Evolutionary conservation across 2,888 invertebrate species (phyloP).

Genomic region (Ametastegia equiseti): DNA sequence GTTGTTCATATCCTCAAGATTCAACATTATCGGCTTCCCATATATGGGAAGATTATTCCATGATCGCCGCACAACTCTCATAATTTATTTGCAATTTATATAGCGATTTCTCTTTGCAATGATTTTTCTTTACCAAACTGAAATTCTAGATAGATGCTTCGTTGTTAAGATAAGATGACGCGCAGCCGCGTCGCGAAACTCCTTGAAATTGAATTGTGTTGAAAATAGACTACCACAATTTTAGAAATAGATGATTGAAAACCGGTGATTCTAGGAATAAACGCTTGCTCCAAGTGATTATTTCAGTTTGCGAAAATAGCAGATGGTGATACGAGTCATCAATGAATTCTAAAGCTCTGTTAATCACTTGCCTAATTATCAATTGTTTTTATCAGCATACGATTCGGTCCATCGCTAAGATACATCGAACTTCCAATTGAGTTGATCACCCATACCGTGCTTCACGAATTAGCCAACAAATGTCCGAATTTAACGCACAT

Average conservation of each 20-base stretch:
- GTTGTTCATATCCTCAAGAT: background rate
- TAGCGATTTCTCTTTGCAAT: background rate
- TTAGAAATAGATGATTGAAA: conserved; percentile 36
- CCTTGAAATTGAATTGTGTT: conserved; percentile 25
- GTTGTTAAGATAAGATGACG: conserved; percentile 18
- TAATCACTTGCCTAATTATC: background rate
- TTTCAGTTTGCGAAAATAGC: background rate
- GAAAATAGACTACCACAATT: conserved; percentile 32
- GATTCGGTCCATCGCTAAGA: conserved; percentile 92
- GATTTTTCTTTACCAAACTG: background rate
- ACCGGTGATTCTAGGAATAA: conserved; percentile 4
- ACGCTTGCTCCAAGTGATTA: background rate
- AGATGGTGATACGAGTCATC: background rate
- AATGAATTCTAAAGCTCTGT: background rate
- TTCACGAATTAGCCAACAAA: conserved; percentile 97
- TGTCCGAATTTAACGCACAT: conserved; percentile 97
- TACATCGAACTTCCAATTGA: conserved; percentile 97
- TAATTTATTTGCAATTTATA: background rate
- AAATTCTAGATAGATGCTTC: conserved; percentile 7
- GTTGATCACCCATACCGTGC: conserved; percentile 95
- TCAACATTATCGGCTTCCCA: background rate
- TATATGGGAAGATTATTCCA: background rate
- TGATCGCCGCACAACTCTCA: too few species aligned
- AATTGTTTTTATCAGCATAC: conserved; percentile 78
- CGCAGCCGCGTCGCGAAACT: conserved; percentile 5